Percentiles rank a stretch among this genome's conserved stretches.
These are phyloP conservation scores for Nasonia vitripennis DNA, from an alignment of 1,140 invertebrate genomes.

Conservation along the genomic window DNA sequence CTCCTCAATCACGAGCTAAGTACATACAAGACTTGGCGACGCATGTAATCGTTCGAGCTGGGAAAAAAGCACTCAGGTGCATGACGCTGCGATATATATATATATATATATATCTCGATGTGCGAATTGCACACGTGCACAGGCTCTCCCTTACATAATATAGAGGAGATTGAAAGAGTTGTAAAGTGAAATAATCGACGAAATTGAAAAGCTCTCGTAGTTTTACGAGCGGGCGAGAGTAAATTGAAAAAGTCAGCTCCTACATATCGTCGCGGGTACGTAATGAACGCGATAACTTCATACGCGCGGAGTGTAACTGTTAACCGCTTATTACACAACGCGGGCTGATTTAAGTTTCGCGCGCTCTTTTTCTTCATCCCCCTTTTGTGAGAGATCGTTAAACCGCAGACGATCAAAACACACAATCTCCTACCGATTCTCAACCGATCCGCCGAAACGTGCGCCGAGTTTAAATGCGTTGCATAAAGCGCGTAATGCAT, in stretches of 20 bases:
- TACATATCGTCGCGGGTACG: slow-evolving; percentile 6
- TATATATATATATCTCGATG: neutral
- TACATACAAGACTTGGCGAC: no score
- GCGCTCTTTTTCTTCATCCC: neutral
- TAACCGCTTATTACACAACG: neutral
- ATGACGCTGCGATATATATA: neutral
- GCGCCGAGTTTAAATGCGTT: neutral
- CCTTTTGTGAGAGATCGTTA: neutral
- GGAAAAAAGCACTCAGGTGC: neutral
- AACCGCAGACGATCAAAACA: no score
- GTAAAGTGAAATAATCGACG: slow-evolving; percentile 19
- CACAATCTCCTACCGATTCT: no score
- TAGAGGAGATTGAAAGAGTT: neutral
- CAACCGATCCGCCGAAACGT: neutral
- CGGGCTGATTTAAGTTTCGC: neutral
- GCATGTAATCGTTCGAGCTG: neutral
- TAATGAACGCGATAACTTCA: neutral
- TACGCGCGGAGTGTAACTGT: no score
- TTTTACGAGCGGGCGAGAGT: neutral
- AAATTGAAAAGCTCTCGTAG: neutral
- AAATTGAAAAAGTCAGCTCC: neutral
- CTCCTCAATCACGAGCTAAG: neutral
- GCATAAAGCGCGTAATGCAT: neutral
- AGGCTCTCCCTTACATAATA: neutral
- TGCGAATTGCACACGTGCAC: neutral